Percentiles rank a stretch among this genome's conserved stretches.
These are phyloP conservation scores for Cheilosia vernalis DNA, from an alignment of 2,888 invertebrate species.

Conservation along the genomic window DNA sequence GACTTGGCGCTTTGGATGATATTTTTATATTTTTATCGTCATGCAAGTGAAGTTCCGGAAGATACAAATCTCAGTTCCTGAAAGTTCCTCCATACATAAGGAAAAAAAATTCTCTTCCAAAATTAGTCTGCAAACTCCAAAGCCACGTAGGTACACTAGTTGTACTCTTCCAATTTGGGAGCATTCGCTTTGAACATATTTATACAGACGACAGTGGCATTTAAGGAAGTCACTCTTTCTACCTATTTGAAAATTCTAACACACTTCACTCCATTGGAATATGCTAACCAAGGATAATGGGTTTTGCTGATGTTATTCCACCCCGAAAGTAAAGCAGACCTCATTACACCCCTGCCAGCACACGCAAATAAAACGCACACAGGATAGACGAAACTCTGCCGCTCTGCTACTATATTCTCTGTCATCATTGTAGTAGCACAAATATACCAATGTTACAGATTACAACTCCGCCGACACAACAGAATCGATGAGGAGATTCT, in stretches of 20 bases:
- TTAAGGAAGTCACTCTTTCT: constrained; percentile 3
- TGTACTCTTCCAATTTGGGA: neutral
- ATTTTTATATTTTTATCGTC: no score
- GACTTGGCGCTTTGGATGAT: no score
- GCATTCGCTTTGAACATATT: neutral
- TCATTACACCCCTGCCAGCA: neutral
- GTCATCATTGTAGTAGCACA: neutral
- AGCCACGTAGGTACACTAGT: neutral
- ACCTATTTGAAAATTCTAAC: constrained; percentile 3
- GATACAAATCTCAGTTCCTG: no score
- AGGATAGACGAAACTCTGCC: neutral
- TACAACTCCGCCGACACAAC: constrained; percentile 18
- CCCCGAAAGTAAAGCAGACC: neutral
- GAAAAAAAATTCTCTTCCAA: no score
- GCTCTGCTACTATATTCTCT: neutral
- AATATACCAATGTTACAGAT: constrained; percentile 30
- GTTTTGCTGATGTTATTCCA: constrained; percentile 22
- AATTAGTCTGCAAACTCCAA: neutral
- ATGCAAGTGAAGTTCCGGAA: no score
- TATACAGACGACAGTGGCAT: neutral
- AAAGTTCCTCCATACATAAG: no score
- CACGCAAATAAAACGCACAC: constrained; percentile 7
- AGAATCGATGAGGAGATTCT: constrained; percentile 49
- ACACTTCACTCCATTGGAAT: constrained; percentile 20
- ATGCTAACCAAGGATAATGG: constrained; percentile 40